Percentiles rank a stretch among this genome's conserved stretches.
Evolutionary conservation across 1,140 invertebrate genomes (phyloP).

Genomic region (Colletes gigas): DNA sequence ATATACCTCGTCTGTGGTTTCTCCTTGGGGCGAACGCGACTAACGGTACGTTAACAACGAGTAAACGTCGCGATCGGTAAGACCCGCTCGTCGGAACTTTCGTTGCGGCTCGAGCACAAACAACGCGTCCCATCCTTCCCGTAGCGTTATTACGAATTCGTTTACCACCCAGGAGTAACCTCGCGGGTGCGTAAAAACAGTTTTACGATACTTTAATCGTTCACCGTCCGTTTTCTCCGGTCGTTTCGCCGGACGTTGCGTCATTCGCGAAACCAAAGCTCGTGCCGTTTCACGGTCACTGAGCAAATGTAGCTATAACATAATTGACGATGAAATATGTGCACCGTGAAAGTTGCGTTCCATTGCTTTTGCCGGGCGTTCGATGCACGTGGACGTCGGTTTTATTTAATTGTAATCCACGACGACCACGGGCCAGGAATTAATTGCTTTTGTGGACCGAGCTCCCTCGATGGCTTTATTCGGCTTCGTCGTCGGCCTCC

Average conservation of each 20-base stretch:
- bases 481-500: not conserved
- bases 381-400: not conserved
- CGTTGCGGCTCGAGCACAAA: not conserved
- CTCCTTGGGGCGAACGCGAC: not conserved
- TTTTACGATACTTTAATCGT: constrained; percentile 71
- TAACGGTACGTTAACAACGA: constrained; percentile 42
- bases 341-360: constrained; percentile 53
- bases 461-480: no score
- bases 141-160: not conserved
- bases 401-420: constrained; percentile 42
- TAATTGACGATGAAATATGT: constrained; percentile 69
- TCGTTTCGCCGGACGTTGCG: not conserved
- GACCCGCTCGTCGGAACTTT: not conserved
- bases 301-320: constrained; percentile 11
- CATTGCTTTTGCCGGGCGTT: no score
- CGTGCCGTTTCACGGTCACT: constrained; percentile 7
- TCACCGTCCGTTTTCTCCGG: not conserved
- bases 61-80: not conserved
- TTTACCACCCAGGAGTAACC: constrained; percentile 49
- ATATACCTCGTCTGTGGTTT: no score
- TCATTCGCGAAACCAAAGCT: not conserved
- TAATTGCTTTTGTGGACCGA: constrained; percentile 32
- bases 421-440: constrained; percentile 11
- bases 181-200: constrained; percentile 54
- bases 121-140: not conserved